Base-by-base conservation (phyloP, 2,888 invertebrate species). In the Tipula lateralis region DNA sequence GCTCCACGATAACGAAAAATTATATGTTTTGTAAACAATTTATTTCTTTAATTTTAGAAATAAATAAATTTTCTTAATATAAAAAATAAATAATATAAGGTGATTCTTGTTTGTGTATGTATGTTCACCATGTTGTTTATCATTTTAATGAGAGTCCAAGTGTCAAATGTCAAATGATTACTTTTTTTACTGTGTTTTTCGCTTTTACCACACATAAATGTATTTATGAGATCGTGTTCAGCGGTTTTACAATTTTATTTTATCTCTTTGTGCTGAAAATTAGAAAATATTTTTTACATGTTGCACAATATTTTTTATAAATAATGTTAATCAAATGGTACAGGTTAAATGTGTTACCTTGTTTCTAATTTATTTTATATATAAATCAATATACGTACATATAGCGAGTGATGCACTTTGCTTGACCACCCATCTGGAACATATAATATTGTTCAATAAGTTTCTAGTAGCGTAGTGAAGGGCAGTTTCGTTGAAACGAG, bases 111-210 rank as follows among this genome's bases (percentile, higher is more conserved):
- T 66, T 7, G 4, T 66, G 9, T 66, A 12, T 66, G 9, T 7
- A 66, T 66, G 16, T 7, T 44, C 16, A 66, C n/a, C n/a, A n/a
- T n/a, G n/a, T n/a, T n/a, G 66, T 66, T 66, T 66, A 66, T 66
- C 66, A 66, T 66, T 66, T 66, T 66, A 66, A 66, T 66, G 66
- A 66, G 66, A 66, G 66, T 66, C 66, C 66, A 66, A 66, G 66
- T 66, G 66, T 66, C 66, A 66, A 66, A 66, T 24, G 66, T 66
- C 66, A 66, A 66, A 66, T 13, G 24, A 66, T 50, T 39, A 44
- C 16, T n/a, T 66, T 66, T 24, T 66, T 66, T 66, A 9, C 3
- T n/a, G n/a, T 2, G 44, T 16, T 66, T 66, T 66, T 66, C 44
- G 9, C 66, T 66, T 66, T 66, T 66, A 24, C 66, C 24, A 66